Evolutionary conservation across 2,888 invertebrate genomes (phyloP), one percentile per base, ranked within the genome.

Genomic region (Neoitamus cyanurus): DNA sequence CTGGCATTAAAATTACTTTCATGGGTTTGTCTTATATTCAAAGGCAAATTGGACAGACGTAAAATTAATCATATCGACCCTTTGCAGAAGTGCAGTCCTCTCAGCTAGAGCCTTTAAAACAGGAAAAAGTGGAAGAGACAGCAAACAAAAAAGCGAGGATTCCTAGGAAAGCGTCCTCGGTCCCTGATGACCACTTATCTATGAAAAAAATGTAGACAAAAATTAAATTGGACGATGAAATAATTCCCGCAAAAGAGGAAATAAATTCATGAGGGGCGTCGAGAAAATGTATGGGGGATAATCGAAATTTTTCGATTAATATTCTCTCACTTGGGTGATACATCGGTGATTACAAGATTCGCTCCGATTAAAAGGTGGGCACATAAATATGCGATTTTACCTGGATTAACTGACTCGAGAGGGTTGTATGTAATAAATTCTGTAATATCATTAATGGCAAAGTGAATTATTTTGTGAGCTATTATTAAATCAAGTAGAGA

Each of bases 251-350:
- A 25, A 58, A 58, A 58, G 58, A 58, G 58, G 58, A 58, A 58
- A 58, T 58, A 58, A 58, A 58, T 58, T 58, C 58, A 25, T 58
- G 58, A 25, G 7, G 20, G 58, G 58, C 58, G 58, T 58, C 58
- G 20, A 58, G 58, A 25, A 58, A 58, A 58, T 58, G 15, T 58
- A 58, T 58, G 58, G 25, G 42, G 58, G 58, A 58, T 58, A 58
- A 58, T 58, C 58, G 58, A 58, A 58, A 58, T 58, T 58, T 58
- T 58, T 58, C 58, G 58, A 58, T 58, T 58, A 58, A 58, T 58
- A 58, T 58, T 58, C 58, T 58, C 58, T 58, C 58, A 58, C 20
- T 58, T 58, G 58, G 58, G 58, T 58, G 58, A 58, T 58, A 58
- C 58, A 58, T 58, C 58, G 20, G 58, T 58, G 58, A 15, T 58